Evolutionary conservation across 2,888 invertebrate genomes (phyloP), one percentile per base, ranked within the genome.

Genomic region (Neocrepidodera transversa): DNA sequence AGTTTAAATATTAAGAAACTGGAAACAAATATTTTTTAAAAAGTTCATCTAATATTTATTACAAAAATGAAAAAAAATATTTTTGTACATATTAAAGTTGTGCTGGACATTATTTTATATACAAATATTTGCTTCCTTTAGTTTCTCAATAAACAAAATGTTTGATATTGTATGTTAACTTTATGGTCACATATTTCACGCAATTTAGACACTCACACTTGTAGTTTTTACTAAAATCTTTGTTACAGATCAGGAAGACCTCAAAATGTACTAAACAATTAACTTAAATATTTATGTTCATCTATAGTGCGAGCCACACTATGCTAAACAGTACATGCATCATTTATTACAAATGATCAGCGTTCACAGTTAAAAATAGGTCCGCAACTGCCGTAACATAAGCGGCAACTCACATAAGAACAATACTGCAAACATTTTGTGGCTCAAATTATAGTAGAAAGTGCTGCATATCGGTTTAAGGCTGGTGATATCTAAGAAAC

Each of bases 161-260:
- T 48, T 36, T 50, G 50, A 52, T 54, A 54, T 54, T 26, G 20
- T 49, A 36, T 23, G 26, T 54, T 36, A 53, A 42, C 43, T 35
- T 35, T 35, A 43, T 42, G 17, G 52, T 52, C 52, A 52, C 52
- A 52, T 35, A 32, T 32, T 43, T 32, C 42, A 43, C 53, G 20
- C 26, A 32, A 10, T 53, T 42, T 52, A 49, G 30, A 42, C 52
- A 52, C 52, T 30, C 52, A 42, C 50, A 14, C 51, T 43, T 35
- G 32, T 42, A 16, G n/a, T 50, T 51, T 17, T 26, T 17, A 54
- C 54, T 36, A 11, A 16, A 35, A 54, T 45, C 53, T 35, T 14
- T 45, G 36, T 45, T 35, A 47, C 54, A 36, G 36, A 54, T 54
- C 45, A 47, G 26, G 17, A 54, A 38, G 54, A 36, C 32, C 1